Conservation (phyloP, 1,140 invertebrate genomes). For the Diorhabda sublineata region DNA sequence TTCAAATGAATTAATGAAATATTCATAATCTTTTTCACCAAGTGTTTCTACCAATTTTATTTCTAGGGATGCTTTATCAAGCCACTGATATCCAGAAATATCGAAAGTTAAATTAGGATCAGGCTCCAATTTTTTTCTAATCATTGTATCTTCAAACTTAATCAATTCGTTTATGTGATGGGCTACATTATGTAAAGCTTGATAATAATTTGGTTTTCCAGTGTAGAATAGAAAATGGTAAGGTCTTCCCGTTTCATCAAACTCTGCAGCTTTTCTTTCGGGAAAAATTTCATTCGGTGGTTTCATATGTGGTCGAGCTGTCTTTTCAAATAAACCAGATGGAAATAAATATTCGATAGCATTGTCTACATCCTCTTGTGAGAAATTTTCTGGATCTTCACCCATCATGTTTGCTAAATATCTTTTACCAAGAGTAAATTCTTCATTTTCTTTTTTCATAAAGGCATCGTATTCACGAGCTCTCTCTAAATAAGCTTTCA, state of each 20-base stretch:
- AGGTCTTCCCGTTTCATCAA: constrained; percentile 83
- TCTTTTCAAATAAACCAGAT: constrained; percentile 78
- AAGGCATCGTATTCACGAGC: constrained; percentile 78
- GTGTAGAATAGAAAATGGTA: constrained; percentile 90
- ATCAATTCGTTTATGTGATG: constrained; percentile 63
- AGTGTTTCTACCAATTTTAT: constrained; percentile 66
- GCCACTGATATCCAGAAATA: constrained; percentile 59
- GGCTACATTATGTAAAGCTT: constrained; percentile 70
- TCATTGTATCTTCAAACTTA: constrained; percentile 64
- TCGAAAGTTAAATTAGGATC: constrained; percentile 57
- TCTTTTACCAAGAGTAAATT: constrained; percentile 87
- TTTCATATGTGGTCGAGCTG: constrained; percentile 81
- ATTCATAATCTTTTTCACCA: constrained; percentile 66
- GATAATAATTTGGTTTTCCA: constrained; percentile 74
- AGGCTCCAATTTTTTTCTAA: constrained; percentile 55
- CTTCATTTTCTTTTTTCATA: constrained; percentile 73
- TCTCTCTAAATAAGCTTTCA: constrained; percentile 81
- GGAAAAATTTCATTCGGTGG: constrained; percentile 82
- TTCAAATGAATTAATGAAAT: constrained; percentile 69
- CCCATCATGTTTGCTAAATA: constrained; percentile 99
- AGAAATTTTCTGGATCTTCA: constrained; percentile 79
- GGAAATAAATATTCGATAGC: constrained; percentile 90
- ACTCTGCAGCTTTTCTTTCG: constrained; percentile 81
- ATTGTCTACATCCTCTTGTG: constrained; percentile 82
- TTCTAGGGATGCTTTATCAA: constrained; percentile 65